Evolutionary conservation across 2,797 vertebrate species (phyloP), one percentile per base, ranked within the genome.

Genomic region (Tauraco hartlaubi): DNA sequence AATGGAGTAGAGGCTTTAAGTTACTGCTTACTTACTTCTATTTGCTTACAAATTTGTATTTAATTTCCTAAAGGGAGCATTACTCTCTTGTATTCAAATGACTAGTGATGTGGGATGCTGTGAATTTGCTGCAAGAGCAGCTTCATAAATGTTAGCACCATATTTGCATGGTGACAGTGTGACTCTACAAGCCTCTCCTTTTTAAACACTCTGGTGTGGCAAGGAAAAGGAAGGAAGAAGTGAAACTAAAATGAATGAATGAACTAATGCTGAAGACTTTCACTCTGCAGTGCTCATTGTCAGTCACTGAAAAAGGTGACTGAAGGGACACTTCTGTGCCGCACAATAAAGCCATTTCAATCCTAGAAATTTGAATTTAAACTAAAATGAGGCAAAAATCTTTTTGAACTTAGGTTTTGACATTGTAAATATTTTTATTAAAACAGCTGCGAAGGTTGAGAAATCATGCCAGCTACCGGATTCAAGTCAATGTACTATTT

Each of bases 41-140:
- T 78, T 88, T 88, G 25, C 52, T 86, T 52, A 22, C 33, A 93
- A 63, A 75, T 78, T 90, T 78, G 37, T 78, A 54, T 72, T 80
- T 90, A 55, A 61, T 91, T 92, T 83, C 81, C 25, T 92, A 74
- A 85, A 95, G 35, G 55, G 48, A 92, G 22, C 17, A 7, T 78
- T 63, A 19, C 15, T 76, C 10, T 48, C 63, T 67, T 91, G 54
- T 54, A 78, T 88, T 75, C 61, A 41, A 62, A 56, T 22, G n/a
- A 77, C 62, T 77, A 35, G 48, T 58, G 84, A 21, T 46, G 68
- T 82, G 52, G 80, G 74, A 64, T 41, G 46, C 49, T 78, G 72
- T 48, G 81, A 93, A 91, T 84, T 78, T 83, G 17, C 81, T 89
- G 72, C 71, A 93, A 87, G 33, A 92, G 52, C 55, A 89, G 33